Percentiles rank a stretch among this genome's conserved stretches.
phyloP scores from a whole-genome alignment of 1,140 invertebrate species.

The Pomacea maculata region DNA sequence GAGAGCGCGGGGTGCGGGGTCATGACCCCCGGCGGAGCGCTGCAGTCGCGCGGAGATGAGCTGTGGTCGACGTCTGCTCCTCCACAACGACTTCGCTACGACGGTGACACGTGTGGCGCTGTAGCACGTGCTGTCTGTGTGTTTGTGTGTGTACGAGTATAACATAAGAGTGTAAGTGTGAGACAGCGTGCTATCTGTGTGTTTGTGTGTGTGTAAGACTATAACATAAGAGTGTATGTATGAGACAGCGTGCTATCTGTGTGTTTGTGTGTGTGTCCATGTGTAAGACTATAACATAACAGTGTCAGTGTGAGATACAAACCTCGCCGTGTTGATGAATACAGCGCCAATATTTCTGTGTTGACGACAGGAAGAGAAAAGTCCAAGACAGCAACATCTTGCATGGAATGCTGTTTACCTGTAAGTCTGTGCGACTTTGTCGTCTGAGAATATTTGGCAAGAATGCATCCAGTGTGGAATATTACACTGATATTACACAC shows the following conservation, averaged over 20 bases:
- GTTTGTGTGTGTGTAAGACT: neutral
- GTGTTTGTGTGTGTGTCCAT: neutral
- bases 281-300: conserved; percentile 3
- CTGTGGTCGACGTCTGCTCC: neutral
- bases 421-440: no score
- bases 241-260: neutral
- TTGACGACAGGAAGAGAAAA: no score
- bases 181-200: no score
- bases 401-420: no score
- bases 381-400: no score
- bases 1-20: neutral
- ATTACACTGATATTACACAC: no score
- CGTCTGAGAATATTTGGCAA: no score
- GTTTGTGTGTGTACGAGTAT: neutral
- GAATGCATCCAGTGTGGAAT: no score
- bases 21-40: neutral
- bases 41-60: neutral
- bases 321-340: no score
- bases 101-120: neutral
- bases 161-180: neutral
- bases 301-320: neutral
- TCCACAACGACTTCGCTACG: neutral
- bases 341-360: no score
- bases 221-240: neutral
- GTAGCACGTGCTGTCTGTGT: neutral